Evolutionary conservation across 2,797 vertebrate genomes (phyloP), one percentile per base, ranked within the genome.

Genomic region (Pseudochirops cupreus): DNA sequence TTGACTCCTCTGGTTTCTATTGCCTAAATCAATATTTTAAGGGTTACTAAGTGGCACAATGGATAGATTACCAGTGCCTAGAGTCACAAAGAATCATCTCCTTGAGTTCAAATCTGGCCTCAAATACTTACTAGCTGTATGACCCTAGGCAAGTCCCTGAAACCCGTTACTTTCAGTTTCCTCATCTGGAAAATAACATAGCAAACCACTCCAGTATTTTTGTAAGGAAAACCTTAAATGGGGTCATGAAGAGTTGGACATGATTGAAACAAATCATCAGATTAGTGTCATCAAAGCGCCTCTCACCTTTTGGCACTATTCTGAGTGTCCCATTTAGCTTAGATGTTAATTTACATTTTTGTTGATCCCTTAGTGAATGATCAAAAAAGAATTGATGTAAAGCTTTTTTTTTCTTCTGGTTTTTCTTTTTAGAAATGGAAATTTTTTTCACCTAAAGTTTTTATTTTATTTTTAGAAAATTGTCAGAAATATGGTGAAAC

Each of bases 391-490:
- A 92, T 90, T 58, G 26, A 94, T 39, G 74, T 3, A 92, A 90
- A 0, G 0, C 0, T 24, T n/a, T 91, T 92, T 54, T 92, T 28
- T 91, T 93, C n/a, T n/a, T n/a, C n/a, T 57, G 12, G 33, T n/a
- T 16, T 5, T 74, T 82, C n/a, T 67, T 94, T 52, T 96, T 26
- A 52, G 62, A 56, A 95, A 95, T 56, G 91, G 0, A 94, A 87
- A 94, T 50, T 82, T 90, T 62, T 91, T 82, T 91, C 93, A 55
- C 2, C 89, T 31, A 95, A 92, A 24, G 5, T 29, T 53, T 97
- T 16, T 0, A n/a, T 67, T 67, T 82, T 24, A 82, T 39, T 46
- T 82, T 46, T 82, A 82, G 39, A 82, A 28, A 95, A 94, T 59
- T 87, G 95, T 4, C 7, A 74, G 4, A 94, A 92, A 90, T 74